Base-by-base conservation (phyloP, 2,113 vertebrate species). In the Otocyon megalotis region DNA sequence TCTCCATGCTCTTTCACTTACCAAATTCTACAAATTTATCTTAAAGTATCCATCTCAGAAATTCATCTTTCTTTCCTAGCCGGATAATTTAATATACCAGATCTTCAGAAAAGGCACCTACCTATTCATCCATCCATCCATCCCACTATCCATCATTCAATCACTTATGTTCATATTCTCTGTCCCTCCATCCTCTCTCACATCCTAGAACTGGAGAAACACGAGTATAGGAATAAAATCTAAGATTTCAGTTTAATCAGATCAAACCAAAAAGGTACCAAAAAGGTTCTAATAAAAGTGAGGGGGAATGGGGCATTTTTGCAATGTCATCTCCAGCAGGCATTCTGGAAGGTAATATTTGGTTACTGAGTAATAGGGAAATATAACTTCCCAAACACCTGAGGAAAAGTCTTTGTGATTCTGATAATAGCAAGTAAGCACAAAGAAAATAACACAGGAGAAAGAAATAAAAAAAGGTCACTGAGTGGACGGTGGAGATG, bases 221-320 rank as follows among this genome's bases (percentile, higher is more conserved):
- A 92, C 16, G 90, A 87, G 50, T 16, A 71, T 0, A 12, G 58
- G 7, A 58, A 87, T 90, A 53, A 95, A 84, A 82, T 50, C 43
- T 74, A 95, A 69, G 56, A 85, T 35, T 92, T 94, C 86, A 65
- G 32, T 67, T 69, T 65, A 93, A 94, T 83, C 48, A 93, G 28
- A 83, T 74, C 50, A 95, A 54, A 93, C 32, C 54, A 35, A 88
- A 83, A 63, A 82, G n/a, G n/a, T 20, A 93, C 32, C 54, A 35
- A 88, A 83, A 63, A 82, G n/a, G n/a, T 20, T 71, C 22, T 54
- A 26, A 67, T 54, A 65, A 63, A 94, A 63, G 35, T 16, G 17
- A 32, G 11, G 20, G 24, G 77, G 30, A 90, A 88, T 3, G 3
- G 32, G 20, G 9, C 13, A 72, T 48, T 96, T 95, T 62, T 89